Base-by-base conservation (phyloP, 1,140 invertebrate species). In the Metaphire vulgaris region DNA sequence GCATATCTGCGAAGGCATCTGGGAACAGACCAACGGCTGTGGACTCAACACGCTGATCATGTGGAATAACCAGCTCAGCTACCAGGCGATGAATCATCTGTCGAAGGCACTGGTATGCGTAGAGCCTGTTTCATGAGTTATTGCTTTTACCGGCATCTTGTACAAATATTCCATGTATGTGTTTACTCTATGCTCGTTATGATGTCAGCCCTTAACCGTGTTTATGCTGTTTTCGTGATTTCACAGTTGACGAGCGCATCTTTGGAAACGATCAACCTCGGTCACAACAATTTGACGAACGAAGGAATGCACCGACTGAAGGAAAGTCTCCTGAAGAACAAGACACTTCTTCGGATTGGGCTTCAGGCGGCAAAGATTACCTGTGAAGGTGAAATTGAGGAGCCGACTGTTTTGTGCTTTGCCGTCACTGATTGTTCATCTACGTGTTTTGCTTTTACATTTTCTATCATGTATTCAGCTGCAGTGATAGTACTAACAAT, bases 51-150 rank as follows among this genome's bases (percentile, higher is more conserved):
- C 93, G 56, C 87, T 96, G 21, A 90, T 93, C 21, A 82, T 95
- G 21, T 94, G 92, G 92, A 93, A 93, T 85, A 96, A 95, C 85
- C 91, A 92, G 83, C 85, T 95, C 64, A 93, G 91, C 29, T 89
- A 90, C 81, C 90, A 91, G 80, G 90, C 90, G 67, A 91, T 91
- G 77, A 80, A 87, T 15, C 86, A 90, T 80, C 84, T 94, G 71
- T 87, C 88, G 74, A 88, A 88, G 84, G 88, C 90, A 56, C 81
- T 93, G 85, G 91, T 92, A 84, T 87, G 78, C n/a, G n/a, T n/a
- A n/a, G n/a, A n/a, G n/a, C n/a, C n/a, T n/a, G n/a, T n/a, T n/a
- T n/a, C n/a, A n/a, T n/a, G n/a, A n/a, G n/a, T n/a, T n/a, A n/a
- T n/a, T n/a, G n/a, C n/a, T n/a, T n/a, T n/a, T n/a, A n/a, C n/a